Conservation (phyloP, 2,797 vertebrate genomes). For the Myotis findleyi region DNA sequence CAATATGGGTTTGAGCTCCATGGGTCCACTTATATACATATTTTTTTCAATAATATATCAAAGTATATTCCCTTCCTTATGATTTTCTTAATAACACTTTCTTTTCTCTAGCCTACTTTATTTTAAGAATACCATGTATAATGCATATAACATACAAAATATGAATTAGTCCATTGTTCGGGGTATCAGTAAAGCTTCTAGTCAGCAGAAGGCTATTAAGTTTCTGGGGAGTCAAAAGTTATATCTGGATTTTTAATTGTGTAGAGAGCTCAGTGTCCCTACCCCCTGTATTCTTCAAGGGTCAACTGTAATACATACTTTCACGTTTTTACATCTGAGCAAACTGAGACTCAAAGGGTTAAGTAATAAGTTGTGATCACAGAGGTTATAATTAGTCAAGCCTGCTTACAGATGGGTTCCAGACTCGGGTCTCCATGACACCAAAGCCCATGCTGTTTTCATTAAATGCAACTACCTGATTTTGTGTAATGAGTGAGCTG, state of each 20-base stretch:
- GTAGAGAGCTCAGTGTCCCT: too few species aligned
- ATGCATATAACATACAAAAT: not conserved
- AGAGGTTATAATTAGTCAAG: not conserved
- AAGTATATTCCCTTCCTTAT: not conserved
- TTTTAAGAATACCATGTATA: not conserved
- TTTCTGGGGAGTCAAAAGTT: not conserved
- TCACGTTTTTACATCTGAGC: not conserved
- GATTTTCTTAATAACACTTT: not conserved
- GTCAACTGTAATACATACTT: not conserved
- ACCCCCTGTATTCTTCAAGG: not conserved
- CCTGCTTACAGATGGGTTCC: not conserved
- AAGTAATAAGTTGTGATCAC: not conserved
- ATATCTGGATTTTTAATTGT: not conserved
- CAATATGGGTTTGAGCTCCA: not conserved
- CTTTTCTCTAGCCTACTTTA: not conserved
- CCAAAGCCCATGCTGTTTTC: not conserved
- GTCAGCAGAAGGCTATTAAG: not conserved
- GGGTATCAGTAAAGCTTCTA: not conserved
- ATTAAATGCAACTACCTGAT: not conserved
- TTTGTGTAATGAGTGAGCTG: slow-evolving; percentile 11
- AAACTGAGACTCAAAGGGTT: not conserved
- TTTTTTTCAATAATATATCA: not conserved
- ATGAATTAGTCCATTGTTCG: not conserved
- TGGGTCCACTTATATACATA: not conserved
- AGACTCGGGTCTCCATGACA: not conserved